Percentiles rank a stretch among this genome's conserved stretches.
phyloP scores from a whole-genome alignment of 1,140 invertebrate genomes.

The Nymphalis io region DNA sequence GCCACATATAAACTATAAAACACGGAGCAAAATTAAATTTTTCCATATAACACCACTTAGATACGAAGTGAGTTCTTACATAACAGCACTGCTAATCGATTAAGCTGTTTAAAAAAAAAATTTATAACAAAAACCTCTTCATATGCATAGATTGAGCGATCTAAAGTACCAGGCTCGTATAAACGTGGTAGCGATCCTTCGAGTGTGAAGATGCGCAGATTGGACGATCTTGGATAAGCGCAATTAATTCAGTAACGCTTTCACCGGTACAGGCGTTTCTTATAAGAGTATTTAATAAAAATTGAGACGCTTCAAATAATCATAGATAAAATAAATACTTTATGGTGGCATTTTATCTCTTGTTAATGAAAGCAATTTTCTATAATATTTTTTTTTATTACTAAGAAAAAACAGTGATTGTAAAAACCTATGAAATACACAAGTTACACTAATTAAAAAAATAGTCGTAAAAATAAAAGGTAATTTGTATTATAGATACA shows the following conservation, averaged over 20 bases:
- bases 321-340: constrained; percentile 8
- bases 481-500: too few relatives aligned
- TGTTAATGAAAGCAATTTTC: not conserved
- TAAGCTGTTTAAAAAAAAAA: not conserved
- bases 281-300: constrained; percentile 29
- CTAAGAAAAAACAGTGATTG: too few relatives aligned
- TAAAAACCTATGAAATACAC: too few relatives aligned
- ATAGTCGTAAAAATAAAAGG: too few relatives aligned
- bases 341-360: not conserved
- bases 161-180: constrained; percentile 31
- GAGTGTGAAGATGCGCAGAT: constrained; percentile 58
- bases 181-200: constrained; percentile 27
- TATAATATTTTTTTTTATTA: too few relatives aligned
- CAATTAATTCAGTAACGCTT: constrained; percentile 73
- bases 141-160: constrained; percentile 8
- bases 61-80: too few relatives aligned
- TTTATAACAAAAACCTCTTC: not conserved
- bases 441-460: too few relatives aligned
- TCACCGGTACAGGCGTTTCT: constrained; percentile 40
- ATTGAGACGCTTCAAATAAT: constrained; percentile 21
- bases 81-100: not conserved
- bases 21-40: too few relatives aligned
- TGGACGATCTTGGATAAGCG: constrained; percentile 48
- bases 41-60: too few relatives aligned
- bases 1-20: too few relatives aligned